Percentiles rank a stretch among this genome's conserved stretches.
Conservation (phyloP, 2,113 vertebrate species). For the Lonchura striata region DNA sequence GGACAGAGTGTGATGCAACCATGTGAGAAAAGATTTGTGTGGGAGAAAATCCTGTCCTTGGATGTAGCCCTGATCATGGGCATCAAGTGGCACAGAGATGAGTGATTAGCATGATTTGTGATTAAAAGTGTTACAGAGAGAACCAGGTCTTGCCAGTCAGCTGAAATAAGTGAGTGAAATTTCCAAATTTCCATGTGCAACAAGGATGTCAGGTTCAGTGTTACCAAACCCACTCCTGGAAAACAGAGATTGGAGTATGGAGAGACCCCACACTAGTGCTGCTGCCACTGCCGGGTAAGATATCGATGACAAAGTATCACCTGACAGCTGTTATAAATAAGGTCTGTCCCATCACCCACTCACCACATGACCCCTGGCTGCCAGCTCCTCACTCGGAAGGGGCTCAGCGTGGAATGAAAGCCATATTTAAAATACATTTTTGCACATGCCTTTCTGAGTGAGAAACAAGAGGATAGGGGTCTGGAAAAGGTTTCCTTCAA, state of each 20-base stretch:
- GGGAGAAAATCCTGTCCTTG: neutral
- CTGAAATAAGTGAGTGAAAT: neutral
- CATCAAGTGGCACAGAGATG: rapidly evolving
- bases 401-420: neutral
- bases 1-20: too few species aligned
- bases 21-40: rapidly evolving
- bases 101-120: neutral
- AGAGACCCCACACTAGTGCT: neutral
- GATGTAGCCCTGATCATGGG: too few species aligned
- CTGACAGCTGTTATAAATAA: slow-evolving; percentile 63
- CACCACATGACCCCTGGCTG: slow-evolving; percentile 36
- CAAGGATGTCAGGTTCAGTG: neutral
- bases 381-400: slow-evolving; percentile 2
- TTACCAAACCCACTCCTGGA: neutral
- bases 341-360: slow-evolving; percentile 17
- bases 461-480: neutral
- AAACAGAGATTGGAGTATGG: neutral
- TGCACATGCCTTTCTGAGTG: neutral
- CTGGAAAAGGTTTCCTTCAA: slow-evolving; percentile 15
- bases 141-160: neutral
- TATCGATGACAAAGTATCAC: slow-evolving; percentile 37
- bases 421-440: slow-evolving; percentile 32
- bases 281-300: neutral
- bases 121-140: neutral
- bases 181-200: neutral